These are phyloP conservation scores for Eufriesea mexicana DNA, from an alignment of 1,140 invertebrate species.

Conservation along the genomic window DNA sequence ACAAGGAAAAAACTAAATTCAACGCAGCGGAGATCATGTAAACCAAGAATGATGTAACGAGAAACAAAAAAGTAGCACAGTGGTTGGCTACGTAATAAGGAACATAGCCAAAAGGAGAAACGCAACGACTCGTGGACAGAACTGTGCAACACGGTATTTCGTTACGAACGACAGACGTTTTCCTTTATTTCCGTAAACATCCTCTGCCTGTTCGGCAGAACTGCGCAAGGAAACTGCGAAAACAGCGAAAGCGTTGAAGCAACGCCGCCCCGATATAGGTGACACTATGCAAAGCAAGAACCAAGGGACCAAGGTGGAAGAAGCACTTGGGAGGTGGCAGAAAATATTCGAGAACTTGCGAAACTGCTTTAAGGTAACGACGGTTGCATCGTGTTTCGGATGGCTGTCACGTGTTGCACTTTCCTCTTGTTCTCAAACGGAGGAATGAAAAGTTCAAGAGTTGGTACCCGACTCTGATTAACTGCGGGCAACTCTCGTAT, in stretches of 20 bases:
- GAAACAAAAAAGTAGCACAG: background rate
- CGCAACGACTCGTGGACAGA: background rate
- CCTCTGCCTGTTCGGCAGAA: background rate
- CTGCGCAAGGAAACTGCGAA: background rate
- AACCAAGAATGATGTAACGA: background rate
- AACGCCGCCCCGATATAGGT: background rate
- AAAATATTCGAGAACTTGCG: background rate
- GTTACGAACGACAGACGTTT: background rate
- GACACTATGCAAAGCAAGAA: constrained; percentile 14
- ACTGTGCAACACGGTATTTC: background rate
- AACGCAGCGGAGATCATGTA: background rate
- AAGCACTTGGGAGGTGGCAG: background rate
- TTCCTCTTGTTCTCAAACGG: background rate
- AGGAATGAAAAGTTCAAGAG: background rate
- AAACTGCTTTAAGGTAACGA: background rate
- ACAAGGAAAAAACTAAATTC: background rate
- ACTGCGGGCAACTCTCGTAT: too few relatives aligned
- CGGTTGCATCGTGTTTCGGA: background rate
- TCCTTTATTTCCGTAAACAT: background rate
- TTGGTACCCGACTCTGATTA: background rate
- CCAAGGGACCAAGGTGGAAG: background rate
- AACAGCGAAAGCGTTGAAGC: background rate
- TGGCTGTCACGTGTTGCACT: background rate
- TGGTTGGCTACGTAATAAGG: background rate
- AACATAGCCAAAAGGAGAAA: background rate